Evolutionary conservation across 2,888 invertebrate genomes (phyloP).

Genomic region (Amphipoea oculea): DNA sequence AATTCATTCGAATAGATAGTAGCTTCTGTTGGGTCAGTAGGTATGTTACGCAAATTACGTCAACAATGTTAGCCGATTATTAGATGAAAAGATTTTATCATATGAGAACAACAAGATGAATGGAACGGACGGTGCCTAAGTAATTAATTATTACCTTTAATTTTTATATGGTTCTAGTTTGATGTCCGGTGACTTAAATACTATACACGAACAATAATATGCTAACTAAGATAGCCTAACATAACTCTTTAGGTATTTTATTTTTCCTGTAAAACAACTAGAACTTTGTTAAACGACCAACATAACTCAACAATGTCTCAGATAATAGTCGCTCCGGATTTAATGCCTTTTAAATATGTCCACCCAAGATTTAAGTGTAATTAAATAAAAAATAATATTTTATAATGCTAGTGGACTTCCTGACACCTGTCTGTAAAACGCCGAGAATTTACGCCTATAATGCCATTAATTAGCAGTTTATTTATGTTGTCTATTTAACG

Average conservation of each 20-base stretch:
- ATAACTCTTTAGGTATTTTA: slow-evolving; percentile 40
- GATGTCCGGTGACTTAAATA: not conserved
- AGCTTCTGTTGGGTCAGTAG: too few relatives aligned
- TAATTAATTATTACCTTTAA: too few relatives aligned
- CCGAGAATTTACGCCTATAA: slow-evolving; percentile 70
- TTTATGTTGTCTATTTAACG: slow-evolving; percentile 70
- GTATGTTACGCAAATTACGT: too few relatives aligned
- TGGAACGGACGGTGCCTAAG: not conserved
- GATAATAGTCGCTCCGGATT: slow-evolving; percentile 54
- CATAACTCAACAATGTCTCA: slow-evolving; percentile 54
- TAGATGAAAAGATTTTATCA: not conserved
- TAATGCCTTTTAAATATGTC: slow-evolving; percentile 59
- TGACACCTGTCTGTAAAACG: slow-evolving; percentile 71
- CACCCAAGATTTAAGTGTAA: slow-evolving; percentile 66
- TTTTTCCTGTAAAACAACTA: slow-evolving; percentile 41
- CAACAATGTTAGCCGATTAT: not conserved
- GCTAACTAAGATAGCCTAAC: slow-evolving; percentile 4
- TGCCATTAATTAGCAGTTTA: slow-evolving; percentile 69
- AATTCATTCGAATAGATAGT: too few relatives aligned
- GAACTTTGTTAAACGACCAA: slow-evolving; percentile 19
- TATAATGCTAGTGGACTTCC: slow-evolving; percentile 65
- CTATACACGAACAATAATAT: slow-evolving; percentile 12
- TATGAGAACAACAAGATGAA: not conserved
- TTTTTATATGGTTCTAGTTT: too few relatives aligned
- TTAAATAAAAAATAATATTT: slow-evolving; percentile 68